Base-by-base conservation (phyloP, 2,113 vertebrate species). In the Poeciliopsis occidentalis region DNA sequence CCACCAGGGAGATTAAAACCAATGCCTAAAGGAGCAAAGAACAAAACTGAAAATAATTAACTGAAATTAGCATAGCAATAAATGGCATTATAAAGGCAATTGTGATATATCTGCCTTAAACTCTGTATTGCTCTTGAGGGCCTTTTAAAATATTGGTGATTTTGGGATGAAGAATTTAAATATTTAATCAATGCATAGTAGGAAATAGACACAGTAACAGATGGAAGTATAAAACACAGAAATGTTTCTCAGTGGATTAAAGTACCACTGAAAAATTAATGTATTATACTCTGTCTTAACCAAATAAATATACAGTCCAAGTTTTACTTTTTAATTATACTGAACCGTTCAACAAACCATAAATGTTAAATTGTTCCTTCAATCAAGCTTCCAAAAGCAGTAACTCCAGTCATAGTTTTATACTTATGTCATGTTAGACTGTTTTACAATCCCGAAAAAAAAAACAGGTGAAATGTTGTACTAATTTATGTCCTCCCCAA, bases 21-120 rank as follows among this genome's bases (percentile, higher is more conserved):
- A 93, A 93, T 90, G 90, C 93, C 87, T 90, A 93, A 91, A 94
- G 87, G 81, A 93, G 87, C 85, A 84, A 83, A 80, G 88, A 79
- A 87, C 82, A 90, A 91, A 95, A 93, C 89, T 89, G 87, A 89
- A 92, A 92, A 91, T 88, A 94, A 94, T 94, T 93, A 94, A 91
- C 82, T 88, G 77, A 88, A 94, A 95, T 95, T 94, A 95, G 90
- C 82, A 81, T 79, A 73, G 12, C 82, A 92, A 92, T 90, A 92
- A 94, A 92, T 87, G 87, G 85, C 93, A 94, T 93, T 93, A 88
- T 75, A 60, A 86, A 82, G 82, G 83, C 87, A 89, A 90, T 94
- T 91, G 87, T 88, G 87, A 67, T 84, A 85, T 93, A 92, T 91
- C 86, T 84, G 93, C 87, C 85, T 83, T 77, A 86, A 91, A 83